A percentile compares a stretch with the other conserved stretches of the same genome.
phyloP scores from a whole-genome alignment of 2,797 vertebrate species.

The Pitangus sulphuratus region DNA sequence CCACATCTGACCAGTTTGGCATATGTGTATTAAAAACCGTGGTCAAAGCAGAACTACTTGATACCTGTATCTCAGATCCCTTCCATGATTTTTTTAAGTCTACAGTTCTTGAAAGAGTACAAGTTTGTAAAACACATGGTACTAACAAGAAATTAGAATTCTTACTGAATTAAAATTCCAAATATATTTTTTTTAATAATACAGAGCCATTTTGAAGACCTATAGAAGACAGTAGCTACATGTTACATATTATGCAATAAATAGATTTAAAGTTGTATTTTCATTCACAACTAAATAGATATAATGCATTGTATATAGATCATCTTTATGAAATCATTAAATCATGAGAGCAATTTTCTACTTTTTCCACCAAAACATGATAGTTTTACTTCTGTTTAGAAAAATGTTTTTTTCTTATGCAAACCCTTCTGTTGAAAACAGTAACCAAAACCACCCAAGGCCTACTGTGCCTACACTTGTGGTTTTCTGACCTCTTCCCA shows the following conservation, averaged over 20 bases:
- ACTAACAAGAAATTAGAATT: neutral
- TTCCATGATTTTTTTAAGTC: neutral
- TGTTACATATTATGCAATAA: neutral
- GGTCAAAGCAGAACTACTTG: neutral
- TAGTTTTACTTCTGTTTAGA: neutral
- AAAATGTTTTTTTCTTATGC: neutral
- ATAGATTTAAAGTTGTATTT: neutral
- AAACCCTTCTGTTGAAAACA: neutral
- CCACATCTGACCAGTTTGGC: neutral
- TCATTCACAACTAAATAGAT: neutral
- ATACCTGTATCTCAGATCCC: neutral
- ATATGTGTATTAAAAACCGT: neutral
- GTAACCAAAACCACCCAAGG: neutral
- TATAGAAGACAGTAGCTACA: neutral
- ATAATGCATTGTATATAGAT: neutral
- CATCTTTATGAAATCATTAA: neutral
- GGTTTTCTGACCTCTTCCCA: neutral
- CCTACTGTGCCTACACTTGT: neutral
- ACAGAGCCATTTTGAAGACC: neutral
- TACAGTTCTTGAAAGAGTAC: neutral
- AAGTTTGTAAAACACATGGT: neutral
- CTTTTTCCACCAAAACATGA: neutral
- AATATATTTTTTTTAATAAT: neutral
- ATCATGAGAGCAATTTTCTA: neutral
- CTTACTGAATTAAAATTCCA: neutral